Base-by-base conservation (phyloP, 2,797 vertebrate species). In the Morus bassanus region DNA sequence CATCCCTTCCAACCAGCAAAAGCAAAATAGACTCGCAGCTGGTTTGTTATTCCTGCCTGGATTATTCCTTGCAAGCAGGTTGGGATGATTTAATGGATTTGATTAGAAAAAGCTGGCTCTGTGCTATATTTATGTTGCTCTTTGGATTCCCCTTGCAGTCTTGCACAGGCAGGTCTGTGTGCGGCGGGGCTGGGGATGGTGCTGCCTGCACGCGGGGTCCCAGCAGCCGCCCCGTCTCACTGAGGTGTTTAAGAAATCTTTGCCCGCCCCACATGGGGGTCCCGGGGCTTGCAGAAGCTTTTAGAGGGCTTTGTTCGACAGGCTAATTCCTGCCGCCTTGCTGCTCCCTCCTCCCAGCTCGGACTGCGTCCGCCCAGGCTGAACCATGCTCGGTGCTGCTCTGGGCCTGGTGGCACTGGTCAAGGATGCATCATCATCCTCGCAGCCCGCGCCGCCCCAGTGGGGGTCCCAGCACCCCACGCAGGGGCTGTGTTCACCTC, bases 21-120 rank as follows among this genome's bases (percentile, higher is more conserved):
- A 74, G 54, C 77, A 54, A 35, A 85, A 53, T 1, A 60, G 69
- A 5, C 39, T 79, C 13, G 1, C 64, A 63, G 91, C 88, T 93
- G 93, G 81, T 82, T 89, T 54, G 68, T 90, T 94, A 59, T 88
- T 85, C 54, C 70, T 84, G 94, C 74, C 92, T 86, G 91, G 89
- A 80, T 96, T 95, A 43, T 63, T 92, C 73, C 77, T 68, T 76
- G 78, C 59, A 2, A 84, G 92, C 78, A 82, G 93, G 88, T 89
- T 82, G 92, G 88, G 89, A 48, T 92, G 92, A 89, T 95, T 96
- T 78, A 25, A 77, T 74, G 91, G 94, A 30, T 74, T 91, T 84
- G 96, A 85, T 96, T 69, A 56, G 90, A 50, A 90, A 64, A 41
- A 67, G 60, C 84, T 46, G 85, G 64, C 64, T 81, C 87, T 11